Conservation (phyloP, 2,113 vertebrate genomes). For the Calyptommatus sinebrachiatus region DNA sequence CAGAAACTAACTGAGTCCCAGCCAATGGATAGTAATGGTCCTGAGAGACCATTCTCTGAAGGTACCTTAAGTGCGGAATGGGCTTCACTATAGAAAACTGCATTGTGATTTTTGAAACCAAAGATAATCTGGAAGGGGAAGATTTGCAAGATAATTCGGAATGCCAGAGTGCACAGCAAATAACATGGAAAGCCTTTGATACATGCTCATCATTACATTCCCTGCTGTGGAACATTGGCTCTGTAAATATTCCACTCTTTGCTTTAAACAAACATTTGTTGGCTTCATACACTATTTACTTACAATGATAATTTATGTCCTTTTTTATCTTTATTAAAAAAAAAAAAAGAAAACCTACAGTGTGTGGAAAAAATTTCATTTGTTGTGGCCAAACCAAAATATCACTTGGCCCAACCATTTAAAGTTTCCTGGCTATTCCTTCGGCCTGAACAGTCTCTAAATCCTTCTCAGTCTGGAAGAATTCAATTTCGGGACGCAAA, state of each 20-base stretch:
- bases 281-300: conserved; percentile 9
- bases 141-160: not conserved
- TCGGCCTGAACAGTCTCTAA: not conserved
- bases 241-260: conserved; percentile 31
- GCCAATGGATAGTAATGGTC: too few species aligned
- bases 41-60: too few species aligned
- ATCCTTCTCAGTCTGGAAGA: conserved; percentile 34
- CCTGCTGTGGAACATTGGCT: not conserved
- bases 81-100: not conserved
- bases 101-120: not conserved
- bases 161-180: not conserved
- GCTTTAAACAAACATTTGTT: conserved; percentile 48
- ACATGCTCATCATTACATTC: not conserved
- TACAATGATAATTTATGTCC: conserved; percentile 6
- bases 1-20: too few species aligned
- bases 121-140: not conserved
- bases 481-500: conserved; percentile 35
- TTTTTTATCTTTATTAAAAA: not conserved
- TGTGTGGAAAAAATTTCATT: conserved; percentile 47
- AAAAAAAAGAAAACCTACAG: not conserved
- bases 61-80: not conserved
- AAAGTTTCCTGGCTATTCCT: conserved; percentile 41
- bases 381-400: conserved; percentile 45
- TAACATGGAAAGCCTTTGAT: not conserved
- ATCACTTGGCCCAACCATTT: conserved; percentile 28